These are phyloP conservation scores for Pongo abelii DNA, from an alignment of 2,113 vertebrate species.

Conservation along the genomic window DNA sequence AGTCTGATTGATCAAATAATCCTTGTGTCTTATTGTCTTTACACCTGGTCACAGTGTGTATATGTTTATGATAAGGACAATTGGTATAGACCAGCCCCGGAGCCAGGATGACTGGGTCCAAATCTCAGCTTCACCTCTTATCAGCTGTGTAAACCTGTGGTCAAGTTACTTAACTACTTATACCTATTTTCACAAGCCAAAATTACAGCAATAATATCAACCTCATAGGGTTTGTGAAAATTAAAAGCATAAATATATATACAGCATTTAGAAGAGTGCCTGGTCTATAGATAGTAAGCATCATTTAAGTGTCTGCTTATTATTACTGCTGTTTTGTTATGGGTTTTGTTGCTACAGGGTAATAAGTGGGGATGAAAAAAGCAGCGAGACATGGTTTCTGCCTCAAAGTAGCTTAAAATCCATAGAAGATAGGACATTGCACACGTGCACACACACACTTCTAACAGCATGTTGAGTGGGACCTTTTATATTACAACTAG, in stretches of 20 bases:
- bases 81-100: background rate
- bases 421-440: background rate
- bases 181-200: background rate
- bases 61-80: background rate
- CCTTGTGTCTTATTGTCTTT: background rate
- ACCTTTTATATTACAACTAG: background rate
- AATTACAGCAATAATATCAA: background rate
- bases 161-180: background rate
- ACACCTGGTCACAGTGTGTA: background rate
- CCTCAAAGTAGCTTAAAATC: slow-evolving; percentile 5
- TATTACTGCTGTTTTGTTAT: background rate
- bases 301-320: background rate
- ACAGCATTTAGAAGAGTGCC: background rate
- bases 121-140: background rate
- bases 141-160: background rate
- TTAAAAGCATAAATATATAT: background rate
- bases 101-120: background rate
- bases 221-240: background rate
- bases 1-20: background rate
- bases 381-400: background rate
- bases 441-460: background rate
- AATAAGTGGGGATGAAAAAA: background rate
- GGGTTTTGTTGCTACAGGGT: background rate
- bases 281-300: background rate
- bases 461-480: background rate